Conservation (phyloP, 2,113 vertebrate genomes). For the Naja naja region DNA sequence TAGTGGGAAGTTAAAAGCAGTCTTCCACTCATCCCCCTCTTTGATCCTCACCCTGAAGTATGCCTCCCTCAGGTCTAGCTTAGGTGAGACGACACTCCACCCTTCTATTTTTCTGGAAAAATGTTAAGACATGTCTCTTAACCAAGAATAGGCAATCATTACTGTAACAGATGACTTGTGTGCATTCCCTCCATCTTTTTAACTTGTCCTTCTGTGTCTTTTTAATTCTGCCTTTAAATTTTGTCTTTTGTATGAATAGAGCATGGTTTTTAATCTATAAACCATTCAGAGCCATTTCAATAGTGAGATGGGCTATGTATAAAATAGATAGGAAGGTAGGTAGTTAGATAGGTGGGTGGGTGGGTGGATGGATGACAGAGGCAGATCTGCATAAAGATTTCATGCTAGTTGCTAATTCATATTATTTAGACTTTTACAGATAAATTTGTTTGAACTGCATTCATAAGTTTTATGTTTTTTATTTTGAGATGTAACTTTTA, state of each 20-base stretch:
- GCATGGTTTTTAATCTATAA: not conserved
- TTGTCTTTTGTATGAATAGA: not conserved
- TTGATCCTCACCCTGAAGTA: too few relatives aligned
- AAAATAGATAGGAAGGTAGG: not conserved
- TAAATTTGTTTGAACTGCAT: not conserved
- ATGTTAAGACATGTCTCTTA: not conserved
- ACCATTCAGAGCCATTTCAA: not conserved
- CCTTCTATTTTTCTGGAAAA: not conserved
- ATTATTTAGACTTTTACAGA: not conserved
- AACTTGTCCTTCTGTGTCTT: not conserved
- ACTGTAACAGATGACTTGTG: not conserved
- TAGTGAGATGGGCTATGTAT: not conserved
- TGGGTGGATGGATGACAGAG: too few relatives aligned
- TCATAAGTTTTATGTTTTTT: not conserved
- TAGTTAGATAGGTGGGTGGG: too few relatives aligned
- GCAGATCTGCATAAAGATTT: not conserved
- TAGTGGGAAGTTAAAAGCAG: too few relatives aligned
- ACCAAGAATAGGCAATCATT: not conserved
- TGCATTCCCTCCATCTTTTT: not conserved
- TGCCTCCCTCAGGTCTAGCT: too few relatives aligned
- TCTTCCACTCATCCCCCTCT: too few relatives aligned
- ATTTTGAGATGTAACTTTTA: not conserved
- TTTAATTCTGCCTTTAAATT: not conserved
- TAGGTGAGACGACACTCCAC: not conserved
- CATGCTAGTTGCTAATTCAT: not conserved